Percentiles rank a stretch among this genome's conserved stretches.
Evolutionary conservation across 2,113 vertebrate species (phyloP).

Genomic region (Arvicanthis niloticus): DNA sequence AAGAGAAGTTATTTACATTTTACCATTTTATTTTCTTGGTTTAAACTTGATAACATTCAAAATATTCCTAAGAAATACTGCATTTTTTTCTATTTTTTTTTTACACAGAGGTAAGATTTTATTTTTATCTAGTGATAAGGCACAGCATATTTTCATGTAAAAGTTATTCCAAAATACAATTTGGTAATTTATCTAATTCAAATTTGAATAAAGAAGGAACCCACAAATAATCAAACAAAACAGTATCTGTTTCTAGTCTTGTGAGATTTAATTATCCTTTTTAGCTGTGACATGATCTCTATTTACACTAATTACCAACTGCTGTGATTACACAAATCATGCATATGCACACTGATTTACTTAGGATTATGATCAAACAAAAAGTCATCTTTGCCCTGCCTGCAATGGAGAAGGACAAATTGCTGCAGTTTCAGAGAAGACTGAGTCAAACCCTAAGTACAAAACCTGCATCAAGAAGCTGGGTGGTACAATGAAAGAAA

Average conservation of each 20-base stretch:
- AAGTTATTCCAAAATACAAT: neutral
- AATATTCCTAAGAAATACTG: neutral
- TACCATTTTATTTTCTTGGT: neutral
- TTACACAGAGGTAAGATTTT: neutral
- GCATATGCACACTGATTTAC: slow-evolving; percentile 58
- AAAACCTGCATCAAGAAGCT: neutral
- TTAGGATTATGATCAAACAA: slow-evolving; percentile 58
- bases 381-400: neutral
- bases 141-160: neutral
- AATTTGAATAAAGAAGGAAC: neutral
- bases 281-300: slow-evolving; percentile 58
- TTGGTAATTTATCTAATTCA: neutral
- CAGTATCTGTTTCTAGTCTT: neutral
- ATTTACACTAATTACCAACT: slow-evolving; percentile 70
- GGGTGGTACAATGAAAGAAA: neutral
- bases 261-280: slow-evolving; percentile 61
- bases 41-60: slow-evolving; percentile 21
- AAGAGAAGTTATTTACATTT: neutral
- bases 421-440: neutral
- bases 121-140: neutral
- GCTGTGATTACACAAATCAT: slow-evolving; percentile 64
- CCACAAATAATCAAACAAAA: neutral
- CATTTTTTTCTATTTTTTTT: neutral
- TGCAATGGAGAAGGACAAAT: neutral
- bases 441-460: neutral